Percentiles rank a stretch among this genome's conserved stretches.
Conservation (phyloP, 2,113 vertebrate genomes). For the Hippocampus mohnikei region DNA sequence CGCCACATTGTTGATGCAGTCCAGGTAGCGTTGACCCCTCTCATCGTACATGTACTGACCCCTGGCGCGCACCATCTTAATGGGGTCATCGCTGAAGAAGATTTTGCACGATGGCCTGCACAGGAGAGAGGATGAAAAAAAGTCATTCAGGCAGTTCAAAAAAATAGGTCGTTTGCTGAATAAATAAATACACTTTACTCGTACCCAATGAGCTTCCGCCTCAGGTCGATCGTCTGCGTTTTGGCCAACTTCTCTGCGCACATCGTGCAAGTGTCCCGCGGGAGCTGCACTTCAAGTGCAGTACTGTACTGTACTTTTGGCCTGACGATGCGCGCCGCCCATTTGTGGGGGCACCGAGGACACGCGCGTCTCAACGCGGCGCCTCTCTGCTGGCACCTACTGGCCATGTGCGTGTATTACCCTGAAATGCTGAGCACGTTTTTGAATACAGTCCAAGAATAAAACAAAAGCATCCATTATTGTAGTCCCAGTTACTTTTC, state of each 20-base stretch:
- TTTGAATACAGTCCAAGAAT: neutral
- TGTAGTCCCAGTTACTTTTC: too few relatives aligned
- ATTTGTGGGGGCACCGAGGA: neutral
- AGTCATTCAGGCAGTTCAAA: neutral
- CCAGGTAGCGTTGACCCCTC: slow-evolving; percentile 82
- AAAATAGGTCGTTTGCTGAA: neutral
- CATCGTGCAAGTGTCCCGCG: slow-evolving; percentile 44
- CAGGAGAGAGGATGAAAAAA: neutral
- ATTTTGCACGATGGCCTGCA: slow-evolving; percentile 92
- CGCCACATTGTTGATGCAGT: slow-evolving; percentile 97
- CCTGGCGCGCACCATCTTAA: slow-evolving; percentile 87
- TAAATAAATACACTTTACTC: slow-evolving; percentile 19
- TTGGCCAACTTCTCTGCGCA: slow-evolving; percentile 75
- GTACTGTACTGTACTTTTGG: neutral
- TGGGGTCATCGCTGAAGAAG: slow-evolving; percentile 89
- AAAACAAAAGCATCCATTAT: neutral
- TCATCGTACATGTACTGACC: slow-evolving; percentile 97
- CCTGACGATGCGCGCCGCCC: neutral
- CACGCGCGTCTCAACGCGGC: too few relatives aligned
- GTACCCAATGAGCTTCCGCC: slow-evolving; percentile 87
- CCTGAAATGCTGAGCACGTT: neutral
- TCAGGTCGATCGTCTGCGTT: slow-evolving; percentile 79
- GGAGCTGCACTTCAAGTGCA: neutral
- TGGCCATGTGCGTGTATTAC: neutral
- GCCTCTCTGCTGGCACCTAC: neutral